These are phyloP conservation scores for Bombus polaris DNA, from an alignment of 1,140 invertebrate species.

Conservation along the genomic window DNA sequence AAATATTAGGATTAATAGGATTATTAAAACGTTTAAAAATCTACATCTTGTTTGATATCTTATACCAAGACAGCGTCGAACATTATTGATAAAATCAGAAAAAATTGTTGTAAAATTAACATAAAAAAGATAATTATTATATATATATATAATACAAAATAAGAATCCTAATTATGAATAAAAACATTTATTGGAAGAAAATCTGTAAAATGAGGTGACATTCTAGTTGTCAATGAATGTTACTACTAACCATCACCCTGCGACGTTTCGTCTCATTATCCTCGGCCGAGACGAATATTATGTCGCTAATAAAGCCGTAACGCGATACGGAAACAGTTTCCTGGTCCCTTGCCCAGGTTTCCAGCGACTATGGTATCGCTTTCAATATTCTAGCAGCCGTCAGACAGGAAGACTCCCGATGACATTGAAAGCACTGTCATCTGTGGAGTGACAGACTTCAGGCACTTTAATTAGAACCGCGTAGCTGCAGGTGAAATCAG, in stretches of 20 bases:
- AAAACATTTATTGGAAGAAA: not conserved
- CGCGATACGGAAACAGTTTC: constrained; percentile 22
- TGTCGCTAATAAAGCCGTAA: constrained; percentile 12
- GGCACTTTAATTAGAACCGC: constrained; percentile 61
- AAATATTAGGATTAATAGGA: no score
- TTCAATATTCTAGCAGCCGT: constrained; percentile 35
- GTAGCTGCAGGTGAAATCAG: constrained; percentile 59
- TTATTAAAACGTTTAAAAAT: no score
- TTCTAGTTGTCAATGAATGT: not conserved
- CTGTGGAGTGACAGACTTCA: constrained; percentile 52
- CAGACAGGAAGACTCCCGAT: constrained; percentile 12
- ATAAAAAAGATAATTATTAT: no score
- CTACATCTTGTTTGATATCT: no score
- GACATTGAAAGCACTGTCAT: constrained; percentile 50
- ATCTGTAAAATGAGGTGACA: not conserved
- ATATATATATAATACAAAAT: not conserved
- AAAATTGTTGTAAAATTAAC: no score
- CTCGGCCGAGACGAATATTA: not conserved
- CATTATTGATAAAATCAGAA: no score
- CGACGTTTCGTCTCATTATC: constrained; percentile 16
- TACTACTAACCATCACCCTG: no score
- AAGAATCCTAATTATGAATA: not conserved
- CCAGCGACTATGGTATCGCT: constrained; percentile 13
- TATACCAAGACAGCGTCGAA: no score
- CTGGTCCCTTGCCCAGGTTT: not conserved